A percentile compares a stretch with the other conserved stretches of the same genome.
Conservation (phyloP, 2,113 vertebrate genomes). For the Oncorhynchus clarkii region DNA sequence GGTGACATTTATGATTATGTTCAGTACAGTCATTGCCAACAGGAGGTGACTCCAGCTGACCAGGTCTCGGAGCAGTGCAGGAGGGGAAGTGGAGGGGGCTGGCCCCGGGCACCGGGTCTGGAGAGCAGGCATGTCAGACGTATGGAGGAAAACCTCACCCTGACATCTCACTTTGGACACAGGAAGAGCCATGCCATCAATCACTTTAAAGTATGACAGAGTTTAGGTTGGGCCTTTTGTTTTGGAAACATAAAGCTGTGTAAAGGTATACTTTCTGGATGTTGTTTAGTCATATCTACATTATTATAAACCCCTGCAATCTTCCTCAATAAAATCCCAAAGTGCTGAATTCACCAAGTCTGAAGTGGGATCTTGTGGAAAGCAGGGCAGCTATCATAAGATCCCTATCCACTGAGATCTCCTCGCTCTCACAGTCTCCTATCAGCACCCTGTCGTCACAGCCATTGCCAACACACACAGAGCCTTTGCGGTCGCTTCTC, state of each 20-base stretch:
- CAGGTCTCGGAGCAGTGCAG: constrained; percentile 30
- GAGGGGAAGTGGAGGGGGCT: constrained; percentile 11
- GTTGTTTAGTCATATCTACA: neutral
- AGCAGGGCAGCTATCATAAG: too few relatives aligned
- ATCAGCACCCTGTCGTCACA: neutral
- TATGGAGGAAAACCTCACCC: constrained; percentile 57
- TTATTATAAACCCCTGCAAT: neutral
- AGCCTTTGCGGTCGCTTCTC: constrained; percentile 11
- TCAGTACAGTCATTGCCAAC: constrained; percentile 39
- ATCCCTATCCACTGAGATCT: neutral
- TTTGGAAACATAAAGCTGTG: constrained; percentile 45
- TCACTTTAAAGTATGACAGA: constrained; percentile 52
- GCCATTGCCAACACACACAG: neutral
- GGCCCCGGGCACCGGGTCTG: constrained; percentile 12
- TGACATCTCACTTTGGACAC: constrained; percentile 53
- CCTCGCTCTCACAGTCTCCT: neutral
- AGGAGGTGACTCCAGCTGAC: constrained; percentile 53
- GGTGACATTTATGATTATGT: neutral
- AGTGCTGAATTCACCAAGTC: neutral
- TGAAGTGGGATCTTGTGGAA: too few relatives aligned
- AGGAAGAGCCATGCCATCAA: constrained; percentile 64
- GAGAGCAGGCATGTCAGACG: constrained; percentile 30
- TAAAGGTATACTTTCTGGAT: constrained; percentile 30
- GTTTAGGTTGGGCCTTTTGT: constrained; percentile 44
- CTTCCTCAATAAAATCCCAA: too few relatives aligned